phyloP scores from a whole-genome alignment of 1,140 invertebrate genomes.

The Dendrolimus kikuchii region DNA sequence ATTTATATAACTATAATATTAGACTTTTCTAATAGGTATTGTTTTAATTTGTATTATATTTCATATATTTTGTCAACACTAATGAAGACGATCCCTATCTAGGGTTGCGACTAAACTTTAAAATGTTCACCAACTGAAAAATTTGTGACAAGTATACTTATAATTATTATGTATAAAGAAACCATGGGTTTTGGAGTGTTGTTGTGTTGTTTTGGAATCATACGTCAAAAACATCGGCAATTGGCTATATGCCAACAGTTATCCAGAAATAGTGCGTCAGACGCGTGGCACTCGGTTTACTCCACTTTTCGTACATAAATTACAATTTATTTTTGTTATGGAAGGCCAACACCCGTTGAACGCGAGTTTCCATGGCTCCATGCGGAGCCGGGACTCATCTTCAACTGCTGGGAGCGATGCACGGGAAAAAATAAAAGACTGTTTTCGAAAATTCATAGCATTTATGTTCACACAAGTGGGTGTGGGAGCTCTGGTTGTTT shows the following conservation, averaged over 20 bases:
- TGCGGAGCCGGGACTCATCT: constrained; percentile 78
- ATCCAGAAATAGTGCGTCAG: constrained; percentile 49
- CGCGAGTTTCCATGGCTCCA: constrained; percentile 68
- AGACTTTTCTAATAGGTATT: no score
- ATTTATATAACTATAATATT: no score
- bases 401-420: constrained; percentile 79
- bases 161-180: neutral
- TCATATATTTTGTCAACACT: no score
- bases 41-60: no score
- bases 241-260: constrained; percentile 41
- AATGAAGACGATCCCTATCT: no score
- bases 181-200: neutral
- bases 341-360: constrained; percentile 38
- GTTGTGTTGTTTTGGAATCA: constrained; percentile 14
- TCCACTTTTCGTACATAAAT: constrained; percentile 9
- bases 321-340: constrained; percentile 25
- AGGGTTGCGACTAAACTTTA: no score
- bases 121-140: no score
- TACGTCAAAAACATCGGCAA: constrained; percentile 12
- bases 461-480: constrained; percentile 97
- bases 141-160: neutral
- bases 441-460: constrained; percentile 86
- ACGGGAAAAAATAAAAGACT: constrained; percentile 83
- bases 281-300: constrained; percentile 19
- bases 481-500: constrained; percentile 93